Evolutionary conservation across 2,888 invertebrate genomes (phyloP).

Genomic region (Periphyllus acericola): DNA sequence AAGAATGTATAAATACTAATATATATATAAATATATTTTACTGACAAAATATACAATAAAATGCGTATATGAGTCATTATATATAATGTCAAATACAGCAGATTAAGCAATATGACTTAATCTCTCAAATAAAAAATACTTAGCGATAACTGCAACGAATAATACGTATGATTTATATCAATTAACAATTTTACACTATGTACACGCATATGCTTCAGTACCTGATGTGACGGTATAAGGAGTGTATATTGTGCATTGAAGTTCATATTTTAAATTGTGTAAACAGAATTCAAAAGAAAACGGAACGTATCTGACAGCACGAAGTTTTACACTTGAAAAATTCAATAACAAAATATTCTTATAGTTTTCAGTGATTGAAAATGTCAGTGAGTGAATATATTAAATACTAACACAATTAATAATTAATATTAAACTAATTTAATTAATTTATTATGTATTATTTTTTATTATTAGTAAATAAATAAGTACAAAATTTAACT

Average conservation of each 20-base stretch:
- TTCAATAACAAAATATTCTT: not conserved
- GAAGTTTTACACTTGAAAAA: not conserved
- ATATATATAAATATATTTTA: not conserved
- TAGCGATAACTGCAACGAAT: slow-evolving; percentile 4
- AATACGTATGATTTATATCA: slow-evolving; percentile 39
- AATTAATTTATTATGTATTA: no score
- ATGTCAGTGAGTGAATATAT: slow-evolving; percentile 25
- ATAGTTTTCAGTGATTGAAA: not conserved
- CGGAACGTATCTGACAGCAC: not conserved
- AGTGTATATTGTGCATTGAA: slow-evolving; percentile 9
- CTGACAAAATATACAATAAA: not conserved
- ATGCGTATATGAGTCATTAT: slow-evolving; percentile 12
- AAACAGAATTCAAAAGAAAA: not conserved
- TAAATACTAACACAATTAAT: not conserved
- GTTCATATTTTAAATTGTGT: not conserved
- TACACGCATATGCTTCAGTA: slow-evolving; percentile 41
- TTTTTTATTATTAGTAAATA: no score
- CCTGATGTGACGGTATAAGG: not conserved
- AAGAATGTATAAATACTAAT: not conserved
- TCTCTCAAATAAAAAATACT: slow-evolving; percentile 44
- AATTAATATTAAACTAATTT: no score
- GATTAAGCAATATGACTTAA: slow-evolving; percentile 41
- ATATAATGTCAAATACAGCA: not conserved
- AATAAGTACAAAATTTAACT: no score
- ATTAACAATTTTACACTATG: slow-evolving; percentile 27